Evolutionary conservation across 1,140 invertebrate genomes (phyloP).

Genomic region (Lordiphosa collinella): DNA sequence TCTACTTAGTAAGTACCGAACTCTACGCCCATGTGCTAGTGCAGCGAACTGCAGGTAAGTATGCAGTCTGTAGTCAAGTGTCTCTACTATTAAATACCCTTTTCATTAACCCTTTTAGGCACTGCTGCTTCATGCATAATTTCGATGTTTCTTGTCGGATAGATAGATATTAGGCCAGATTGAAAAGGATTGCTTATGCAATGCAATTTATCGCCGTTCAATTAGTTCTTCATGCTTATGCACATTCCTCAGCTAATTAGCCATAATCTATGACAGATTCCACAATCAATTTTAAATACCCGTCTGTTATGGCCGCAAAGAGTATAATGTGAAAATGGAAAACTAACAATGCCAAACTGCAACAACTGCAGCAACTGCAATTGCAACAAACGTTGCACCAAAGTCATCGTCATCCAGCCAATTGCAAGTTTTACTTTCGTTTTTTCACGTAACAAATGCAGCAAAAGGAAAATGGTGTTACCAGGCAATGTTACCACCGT

Average conservation of each 20-base stretch:
- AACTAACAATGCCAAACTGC: conserved; percentile 71
- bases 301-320: conserved; percentile 6
- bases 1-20: too few relatives aligned
- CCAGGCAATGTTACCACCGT: conserved; percentile 69
- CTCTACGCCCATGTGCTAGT: too few relatives aligned
- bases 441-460: conserved; percentile 63
- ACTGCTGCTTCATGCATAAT: too few relatives aligned
- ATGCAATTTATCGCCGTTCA: too few relatives aligned
- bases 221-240: too few relatives aligned
- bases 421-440: conserved; percentile 71
- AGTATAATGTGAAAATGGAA: conserved; percentile 46
- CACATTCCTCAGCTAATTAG: background rate
- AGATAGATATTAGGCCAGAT: too few relatives aligned
- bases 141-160: too few relatives aligned
- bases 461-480: conserved; percentile 76
- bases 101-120: too few relatives aligned
- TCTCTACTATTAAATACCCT: too few relatives aligned
- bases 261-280: conserved; percentile 8
- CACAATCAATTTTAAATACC: conserved; percentile 23
- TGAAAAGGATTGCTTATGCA: too few relatives aligned
- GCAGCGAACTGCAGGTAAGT: too few relatives aligned
- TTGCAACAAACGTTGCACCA: conserved; percentile 48
- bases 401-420: conserved; percentile 39
- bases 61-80: too few relatives aligned
- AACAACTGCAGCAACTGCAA: conserved; percentile 21